Base-by-base conservation (phyloP, 2,797 vertebrate species). In the Iguana delicatissima region DNA sequence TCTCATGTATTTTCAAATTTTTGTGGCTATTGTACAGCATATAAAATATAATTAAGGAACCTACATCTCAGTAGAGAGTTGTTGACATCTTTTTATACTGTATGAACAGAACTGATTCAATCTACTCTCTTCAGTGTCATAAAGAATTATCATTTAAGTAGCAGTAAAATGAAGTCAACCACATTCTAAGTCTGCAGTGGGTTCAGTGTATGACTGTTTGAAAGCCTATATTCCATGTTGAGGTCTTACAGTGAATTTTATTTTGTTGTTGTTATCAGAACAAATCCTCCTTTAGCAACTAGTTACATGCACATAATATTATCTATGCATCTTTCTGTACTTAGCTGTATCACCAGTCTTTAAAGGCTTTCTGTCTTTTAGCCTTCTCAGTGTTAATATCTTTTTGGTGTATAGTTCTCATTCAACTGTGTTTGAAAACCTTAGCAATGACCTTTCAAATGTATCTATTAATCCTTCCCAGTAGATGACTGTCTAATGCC, bases 1-100 rank as follows among this genome's bases (percentile, higher is more conserved):
- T 90, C 52, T 35, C 12, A 81, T 72, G 22, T 90, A 18, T 86
- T 59, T 88, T 69, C 35, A 59, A 46, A 88, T 88, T 42, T 84
- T 6, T 46, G 79, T 69, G 29, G 12, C 14, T 79, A 87, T 55
- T 79, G 5, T n/a, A 46, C 55, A 87, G 59, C 3, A 35, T n/a
- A 55, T 10, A 42, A 64, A 87, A 84, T 57, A 69, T 7, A 26
- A 84, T 26, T 67, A 50, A 62, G 32, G 46, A 38, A 77, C 24
- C 81, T 85, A 32, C 22, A 89, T 79, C 14, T 52, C 59, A 79
- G 18, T 6, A 62, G 55, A 20, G 26, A 52, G 7, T 9, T 74
- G 69, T 29, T 67, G 57, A 38, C 81, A 35, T 46, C 14, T 32
- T 67, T 84, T 84, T 84, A 14, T 67, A 38, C 62, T 67, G 3